phyloP scores from a whole-genome alignment of 2,797 vertebrate species.

The Steatocranus sp. region DNA sequence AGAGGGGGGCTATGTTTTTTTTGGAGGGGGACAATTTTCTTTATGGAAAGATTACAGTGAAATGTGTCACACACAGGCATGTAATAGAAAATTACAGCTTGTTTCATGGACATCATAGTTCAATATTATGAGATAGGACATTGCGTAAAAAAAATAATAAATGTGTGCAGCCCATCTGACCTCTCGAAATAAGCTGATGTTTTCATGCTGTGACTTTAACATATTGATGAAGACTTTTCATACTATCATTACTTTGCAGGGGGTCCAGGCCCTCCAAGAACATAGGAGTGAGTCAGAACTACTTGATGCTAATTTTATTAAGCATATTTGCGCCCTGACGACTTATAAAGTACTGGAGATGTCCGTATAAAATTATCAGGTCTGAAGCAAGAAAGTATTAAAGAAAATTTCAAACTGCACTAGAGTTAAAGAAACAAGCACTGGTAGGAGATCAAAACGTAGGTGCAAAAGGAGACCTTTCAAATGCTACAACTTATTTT shows the following conservation, averaged over 20 bases:
- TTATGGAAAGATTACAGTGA: not conserved
- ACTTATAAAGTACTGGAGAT: not conserved
- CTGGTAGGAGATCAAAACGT: not conserved
- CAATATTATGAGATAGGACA: not conserved
- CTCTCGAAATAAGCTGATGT: not conserved
- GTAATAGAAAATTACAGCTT: not conserved
- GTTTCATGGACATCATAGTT: not conserved
- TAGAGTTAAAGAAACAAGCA: not conserved
- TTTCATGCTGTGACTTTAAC: not conserved
- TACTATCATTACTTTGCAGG: not conserved
- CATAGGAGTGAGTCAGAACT: not conserved
- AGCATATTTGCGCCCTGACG: not conserved
- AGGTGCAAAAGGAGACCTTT: not conserved
- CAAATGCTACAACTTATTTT: not conserved
- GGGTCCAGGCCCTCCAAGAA: not conserved
- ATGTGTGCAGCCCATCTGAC: not conserved
- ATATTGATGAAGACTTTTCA: not conserved
- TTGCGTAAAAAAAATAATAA: rapidly evolving
- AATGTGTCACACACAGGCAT: not conserved
- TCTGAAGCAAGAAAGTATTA: not conserved
- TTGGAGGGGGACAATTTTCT: not conserved
- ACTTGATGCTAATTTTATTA: not conserved
- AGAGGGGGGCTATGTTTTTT: not conserved
- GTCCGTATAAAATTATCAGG: too few relatives aligned
- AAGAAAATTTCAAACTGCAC: not conserved